Conservation (phyloP, 2,888 invertebrate genomes). For the Ennomos fuscantarius region DNA sequence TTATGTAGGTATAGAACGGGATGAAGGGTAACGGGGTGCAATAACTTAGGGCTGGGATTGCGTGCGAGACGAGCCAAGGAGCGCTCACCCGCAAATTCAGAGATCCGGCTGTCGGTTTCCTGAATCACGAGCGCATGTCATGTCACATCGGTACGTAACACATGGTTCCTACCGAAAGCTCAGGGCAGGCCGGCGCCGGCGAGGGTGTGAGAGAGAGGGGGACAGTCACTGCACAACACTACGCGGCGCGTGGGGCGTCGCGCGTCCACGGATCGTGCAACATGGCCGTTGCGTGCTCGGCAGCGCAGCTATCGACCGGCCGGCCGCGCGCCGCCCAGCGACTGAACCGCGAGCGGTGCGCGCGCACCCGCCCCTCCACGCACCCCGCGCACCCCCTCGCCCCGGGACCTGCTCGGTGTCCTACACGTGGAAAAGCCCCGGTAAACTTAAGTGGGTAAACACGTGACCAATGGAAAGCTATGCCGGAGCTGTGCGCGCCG, state of each 20-base stretch:
- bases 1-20: neutral
- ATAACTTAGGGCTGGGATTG: conserved; percentile 1
- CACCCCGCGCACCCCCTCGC: conserved; percentile 35
- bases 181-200: conserved; percentile 48
- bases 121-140: conserved; percentile 23
- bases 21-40: neutral
- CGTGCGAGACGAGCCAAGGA: conserved; percentile 12
- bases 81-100: conserved; percentile 29
- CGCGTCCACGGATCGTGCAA: conserved; percentile 72
- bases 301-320: conserved; percentile 79
- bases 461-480: conserved; percentile 24
- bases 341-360: conserved; percentile 75
- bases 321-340: conserved; percentile 77
- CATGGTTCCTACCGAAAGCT: conserved; percentile 54
- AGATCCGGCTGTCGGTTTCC: conserved; percentile 17
- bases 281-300: conserved; percentile 63
- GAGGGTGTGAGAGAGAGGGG: conserved; percentile 48
- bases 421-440: conserved; percentile 31
- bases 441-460: conserved; percentile 36
- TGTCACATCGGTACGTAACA: conserved; percentile 23
- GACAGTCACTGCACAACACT: conserved; percentile 60
- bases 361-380: conserved; percentile 69
- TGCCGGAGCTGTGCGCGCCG: conserved; percentile 1
- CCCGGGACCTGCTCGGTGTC: conserved; percentile 27
- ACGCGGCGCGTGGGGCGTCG: conserved; percentile 62